Conservation (phyloP, 2,113 vertebrate species). For the Podarcis cretensis region DNA sequence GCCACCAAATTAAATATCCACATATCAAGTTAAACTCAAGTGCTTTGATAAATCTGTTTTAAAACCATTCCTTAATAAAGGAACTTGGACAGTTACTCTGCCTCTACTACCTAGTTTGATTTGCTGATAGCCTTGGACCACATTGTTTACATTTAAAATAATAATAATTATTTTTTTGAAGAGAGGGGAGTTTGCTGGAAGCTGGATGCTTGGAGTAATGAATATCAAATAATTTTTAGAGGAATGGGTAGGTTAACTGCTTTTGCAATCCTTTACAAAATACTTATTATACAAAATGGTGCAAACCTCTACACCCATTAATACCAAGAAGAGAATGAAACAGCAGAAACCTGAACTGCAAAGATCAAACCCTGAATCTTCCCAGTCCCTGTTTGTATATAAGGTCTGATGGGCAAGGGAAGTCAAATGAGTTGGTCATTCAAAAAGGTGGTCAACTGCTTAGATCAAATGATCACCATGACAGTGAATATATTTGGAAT, state of each 20-base stretch:
- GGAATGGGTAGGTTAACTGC: neutral
- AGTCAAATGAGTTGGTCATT: neutral
- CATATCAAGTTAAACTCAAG: neutral
- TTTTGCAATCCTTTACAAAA: neutral
- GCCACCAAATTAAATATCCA: neutral
- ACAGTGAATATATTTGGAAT: neutral
- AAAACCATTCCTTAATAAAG: neutral
- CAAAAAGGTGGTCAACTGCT: neutral
- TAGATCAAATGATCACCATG: neutral
- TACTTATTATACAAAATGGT: neutral
- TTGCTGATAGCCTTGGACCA: neutral
- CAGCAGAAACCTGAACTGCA: neutral
- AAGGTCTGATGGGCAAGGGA: no score
- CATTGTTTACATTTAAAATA: neutral
- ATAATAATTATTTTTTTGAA: no score
- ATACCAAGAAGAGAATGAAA: neutral
- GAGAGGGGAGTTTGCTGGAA: neutral
- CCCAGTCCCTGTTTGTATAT: neutral
- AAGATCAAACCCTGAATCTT: neutral
- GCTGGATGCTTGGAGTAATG: neutral
- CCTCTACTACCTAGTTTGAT: neutral
- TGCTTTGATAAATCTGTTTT: neutral
- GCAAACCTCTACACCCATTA: neutral
- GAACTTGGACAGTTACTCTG: neutral
- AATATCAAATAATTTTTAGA: neutral